Conservation (phyloP, 2,888 invertebrate species). For the Apodemia mormo region DNA sequence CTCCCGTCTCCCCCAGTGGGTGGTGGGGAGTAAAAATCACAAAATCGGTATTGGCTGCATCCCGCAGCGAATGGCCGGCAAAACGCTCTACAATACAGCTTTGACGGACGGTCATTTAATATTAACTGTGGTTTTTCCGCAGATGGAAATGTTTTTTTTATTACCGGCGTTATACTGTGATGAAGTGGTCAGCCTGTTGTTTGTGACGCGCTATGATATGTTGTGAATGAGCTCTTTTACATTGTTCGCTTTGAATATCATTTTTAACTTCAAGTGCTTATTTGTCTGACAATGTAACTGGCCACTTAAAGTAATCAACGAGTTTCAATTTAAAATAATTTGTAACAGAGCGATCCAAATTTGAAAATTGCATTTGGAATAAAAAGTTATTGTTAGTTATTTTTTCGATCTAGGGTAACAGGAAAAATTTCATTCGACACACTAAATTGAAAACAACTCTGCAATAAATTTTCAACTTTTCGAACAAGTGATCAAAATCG, state of each 20-base stretch:
- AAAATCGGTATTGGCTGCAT: conserved; percentile 76
- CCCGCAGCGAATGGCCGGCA: conserved; percentile 63
- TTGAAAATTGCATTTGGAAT: conserved; percentile 36
- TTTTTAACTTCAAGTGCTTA: conserved; percentile 56
- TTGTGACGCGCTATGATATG: conserved; percentile 75
- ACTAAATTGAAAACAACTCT: conserved; percentile 66
- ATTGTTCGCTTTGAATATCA: conserved; percentile 58
- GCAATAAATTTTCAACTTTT: conserved; percentile 75
- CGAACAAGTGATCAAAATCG: conserved; percentile 73
- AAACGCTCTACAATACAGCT: conserved; percentile 74
- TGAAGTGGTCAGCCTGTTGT: conserved; percentile 75
- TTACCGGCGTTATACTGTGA: conserved; percentile 71
- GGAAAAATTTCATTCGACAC: conserved; percentile 50
- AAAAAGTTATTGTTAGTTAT: conserved; percentile 39
- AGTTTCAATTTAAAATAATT: conserved; percentile 34
- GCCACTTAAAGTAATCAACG: conserved; percentile 29
- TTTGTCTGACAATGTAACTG: conserved; percentile 38
- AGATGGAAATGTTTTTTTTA: conserved; percentile 80
- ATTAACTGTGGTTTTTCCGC: conserved; percentile 80
- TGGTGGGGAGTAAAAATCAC: conserved; percentile 65
- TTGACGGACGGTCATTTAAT: conserved; percentile 81
- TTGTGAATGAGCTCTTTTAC: conserved; percentile 70
- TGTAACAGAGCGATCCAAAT: conserved; percentile 31
- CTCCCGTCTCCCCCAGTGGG: conserved; percentile 49
- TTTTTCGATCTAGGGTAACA: conserved; percentile 45